Evolutionary conservation across 2,113 vertebrate genomes (phyloP), one percentile per base, ranked within the genome.

Genomic region (Neodontobutis hainanensis): DNA sequence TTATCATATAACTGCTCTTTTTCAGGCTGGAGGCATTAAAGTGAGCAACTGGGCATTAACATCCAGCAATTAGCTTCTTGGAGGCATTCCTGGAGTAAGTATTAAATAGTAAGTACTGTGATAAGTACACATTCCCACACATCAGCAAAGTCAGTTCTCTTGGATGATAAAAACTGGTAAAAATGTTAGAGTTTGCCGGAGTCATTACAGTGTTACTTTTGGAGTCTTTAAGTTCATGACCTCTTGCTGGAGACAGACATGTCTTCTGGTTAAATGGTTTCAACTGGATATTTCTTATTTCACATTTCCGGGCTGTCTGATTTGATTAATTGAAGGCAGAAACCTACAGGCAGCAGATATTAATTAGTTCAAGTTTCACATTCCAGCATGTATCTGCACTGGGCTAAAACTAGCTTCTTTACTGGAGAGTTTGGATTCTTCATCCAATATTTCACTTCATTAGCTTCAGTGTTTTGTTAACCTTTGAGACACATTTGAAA

Each of bases 1-100:
- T 88, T 84, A 67, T 61, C 80, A 83, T 65, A 86, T 89, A 81
- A 88, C 53, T 61, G 70, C 78, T 82, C 72, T 83, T 84, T 81
- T 74, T 77, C 56, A 71, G 57, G 78, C 75, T 69, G 50, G 47
- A 53, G 66, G 80, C 69, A 73, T 47, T 70, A 68, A 79, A 80
- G 61, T 57, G 2, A 84, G 81, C 58, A 72, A 77, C 61, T 0
- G 45, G 69, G 75, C 52, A 0, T 65, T 61, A 16, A 65, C 73
- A 80, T 90, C 35, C 83, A 87, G 79, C 83, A 83, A 83, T 16
- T 27, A 73, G 62, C 62, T 58, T 77, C 73, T 66, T 74, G 8
- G 3, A 66, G 66, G 76, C 34, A 27, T 67, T 51, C 56, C 35
- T 51, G 19, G 19, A 27, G 19, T 27, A 27, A 27, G 19, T 27